Evolutionary conservation across 1,140 invertebrate species (phyloP).

Genomic region (Zaprionus gabonicus): DNA sequence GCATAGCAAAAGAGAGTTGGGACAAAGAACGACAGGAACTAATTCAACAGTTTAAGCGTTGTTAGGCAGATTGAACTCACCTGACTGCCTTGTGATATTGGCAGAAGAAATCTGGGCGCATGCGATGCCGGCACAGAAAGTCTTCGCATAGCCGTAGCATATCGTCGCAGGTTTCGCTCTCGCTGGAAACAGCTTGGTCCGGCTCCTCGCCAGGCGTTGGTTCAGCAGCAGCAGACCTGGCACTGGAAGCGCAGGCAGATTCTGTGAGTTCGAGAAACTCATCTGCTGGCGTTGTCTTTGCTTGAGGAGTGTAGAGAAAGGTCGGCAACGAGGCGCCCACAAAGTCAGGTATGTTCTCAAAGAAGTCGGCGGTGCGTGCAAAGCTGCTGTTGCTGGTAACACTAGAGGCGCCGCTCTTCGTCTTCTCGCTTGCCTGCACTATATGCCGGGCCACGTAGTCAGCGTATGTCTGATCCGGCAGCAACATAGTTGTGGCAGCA

Average conservation of each 20-base stretch:
- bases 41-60: not conserved
- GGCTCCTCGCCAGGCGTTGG: not conserved
- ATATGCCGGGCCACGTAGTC: slow-evolving; percentile 67
- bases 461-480: slow-evolving; percentile 89
- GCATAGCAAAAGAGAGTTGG: not conserved
- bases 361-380: slow-evolving; percentile 73
- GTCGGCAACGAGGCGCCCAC: slow-evolving; percentile 64
- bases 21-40: not conserved
- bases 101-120: slow-evolving; percentile 88
- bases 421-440: slow-evolving; percentile 37
- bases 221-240: not conserved
- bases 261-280: not conserved
- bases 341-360: slow-evolving; percentile 80
- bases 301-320: slow-evolving; percentile 52
- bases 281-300: not conserved
- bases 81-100: slow-evolving; percentile 84
- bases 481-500: slow-evolving; percentile 85
- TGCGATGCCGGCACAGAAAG: slow-evolving; percentile 87
- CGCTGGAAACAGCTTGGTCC: slow-evolving; percentile 40
- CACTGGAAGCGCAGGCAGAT: slow-evolving; percentile 9
- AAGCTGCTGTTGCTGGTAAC: slow-evolving; percentile 58
- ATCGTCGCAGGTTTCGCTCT: slow-evolving; percentile 69
- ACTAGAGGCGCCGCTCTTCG: slow-evolving; percentile 22
- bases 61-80: slow-evolving; percentile 33
- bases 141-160: slow-evolving; percentile 87